A percentile compares a stretch with the other conserved stretches of the same genome.
phyloP scores from a whole-genome alignment of 2,888 invertebrate genomes.

The Polymixis lichenea region DNA sequence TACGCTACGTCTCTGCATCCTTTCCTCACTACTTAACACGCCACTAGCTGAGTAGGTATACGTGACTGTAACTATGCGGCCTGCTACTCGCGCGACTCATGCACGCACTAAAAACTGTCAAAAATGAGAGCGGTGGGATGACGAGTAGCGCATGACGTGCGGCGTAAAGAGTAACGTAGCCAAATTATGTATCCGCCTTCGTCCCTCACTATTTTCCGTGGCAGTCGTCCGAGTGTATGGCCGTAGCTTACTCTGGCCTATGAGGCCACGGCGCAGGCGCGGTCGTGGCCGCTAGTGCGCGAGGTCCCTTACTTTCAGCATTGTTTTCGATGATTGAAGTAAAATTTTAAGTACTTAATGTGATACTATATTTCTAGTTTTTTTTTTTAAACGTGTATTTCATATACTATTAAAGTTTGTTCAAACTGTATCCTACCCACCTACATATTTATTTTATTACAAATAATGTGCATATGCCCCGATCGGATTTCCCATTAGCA shows the following conservation, averaged over 20 bases:
- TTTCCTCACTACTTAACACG: too few relatives aligned
- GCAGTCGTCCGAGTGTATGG: neutral
- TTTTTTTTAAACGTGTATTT: constrained; percentile 22
- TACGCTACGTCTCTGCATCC: neutral
- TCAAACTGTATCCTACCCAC: constrained; percentile 4
- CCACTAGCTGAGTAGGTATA: neutral
- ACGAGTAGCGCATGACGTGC: neutral
- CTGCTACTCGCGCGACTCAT: too few relatives aligned
- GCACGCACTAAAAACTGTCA: neutral
- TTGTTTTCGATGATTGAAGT: constrained; percentile 4
- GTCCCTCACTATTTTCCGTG: neutral
- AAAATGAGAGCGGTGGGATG: neutral
- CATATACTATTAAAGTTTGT: constrained; percentile 23
- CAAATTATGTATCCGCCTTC: neutral
- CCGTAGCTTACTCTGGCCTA: neutral
- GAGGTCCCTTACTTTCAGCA: constrained; percentile 3
- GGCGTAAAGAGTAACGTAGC: neutral
- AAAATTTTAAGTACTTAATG: constrained; percentile 39
- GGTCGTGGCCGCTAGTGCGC: constrained; percentile 11
- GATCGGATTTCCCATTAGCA: neutral
- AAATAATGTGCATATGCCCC: neutral
- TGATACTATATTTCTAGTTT: constrained; percentile 14
- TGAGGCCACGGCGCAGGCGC: neutral
- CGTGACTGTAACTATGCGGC: too few relatives aligned
- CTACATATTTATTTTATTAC: constrained; percentile 19